Conservation (phyloP, 2,797 vertebrate species). For the Eidolon dupreanum region DNA sequence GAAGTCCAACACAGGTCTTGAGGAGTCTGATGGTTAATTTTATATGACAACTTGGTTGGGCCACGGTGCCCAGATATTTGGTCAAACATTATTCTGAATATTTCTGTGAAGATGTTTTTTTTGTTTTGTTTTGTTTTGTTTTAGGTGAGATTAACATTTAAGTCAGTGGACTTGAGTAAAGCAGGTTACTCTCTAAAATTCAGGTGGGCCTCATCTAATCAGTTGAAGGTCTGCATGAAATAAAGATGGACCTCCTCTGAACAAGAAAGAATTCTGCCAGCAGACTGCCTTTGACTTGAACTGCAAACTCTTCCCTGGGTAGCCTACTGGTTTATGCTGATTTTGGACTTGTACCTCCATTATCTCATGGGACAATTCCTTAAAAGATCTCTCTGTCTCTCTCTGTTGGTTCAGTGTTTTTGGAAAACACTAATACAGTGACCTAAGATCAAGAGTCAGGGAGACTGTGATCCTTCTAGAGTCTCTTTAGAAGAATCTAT, state of each 20-base stretch:
- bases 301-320: neutral
- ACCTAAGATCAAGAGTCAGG: neutral
- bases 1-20: neutral
- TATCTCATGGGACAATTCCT: neutral
- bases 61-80: neutral
- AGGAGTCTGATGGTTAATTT: neutral
- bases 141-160: neutral
- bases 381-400: neutral
- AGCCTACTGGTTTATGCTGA: neutral
- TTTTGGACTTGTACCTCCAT: neutral
- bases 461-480: neutral
- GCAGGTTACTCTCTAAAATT: neutral
- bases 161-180: neutral
- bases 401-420: neutral
- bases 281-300: neutral
- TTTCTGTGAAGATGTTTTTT: constrained; percentile 19
- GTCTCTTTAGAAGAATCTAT: neutral
- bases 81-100: neutral
- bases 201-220: neutral
- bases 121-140: too few relatives aligned
- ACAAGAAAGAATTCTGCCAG: neutral
- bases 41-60: neutral
- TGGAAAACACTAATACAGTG: neutral
- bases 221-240: neutral
- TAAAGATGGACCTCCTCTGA: neutral